phyloP scores from a whole-genome alignment of 2,113 vertebrate species.

The Motacilla alba region DNA sequence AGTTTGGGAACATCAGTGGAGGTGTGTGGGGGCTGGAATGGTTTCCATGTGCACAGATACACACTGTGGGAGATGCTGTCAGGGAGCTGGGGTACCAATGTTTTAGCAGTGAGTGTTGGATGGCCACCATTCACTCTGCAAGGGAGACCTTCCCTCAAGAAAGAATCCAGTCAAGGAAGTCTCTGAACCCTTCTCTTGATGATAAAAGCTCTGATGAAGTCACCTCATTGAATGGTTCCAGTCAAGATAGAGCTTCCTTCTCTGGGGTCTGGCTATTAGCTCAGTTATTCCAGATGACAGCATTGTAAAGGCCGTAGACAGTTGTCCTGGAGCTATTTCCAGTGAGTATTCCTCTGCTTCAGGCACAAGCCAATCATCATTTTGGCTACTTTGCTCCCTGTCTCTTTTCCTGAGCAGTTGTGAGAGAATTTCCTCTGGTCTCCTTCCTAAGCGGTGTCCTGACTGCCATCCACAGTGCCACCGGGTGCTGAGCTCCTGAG shows the following conservation, averaged over 20 bases:
- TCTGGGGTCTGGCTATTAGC: background rate
- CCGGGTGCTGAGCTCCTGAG: background rate
- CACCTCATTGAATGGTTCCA: background rate
- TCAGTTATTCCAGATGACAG: background rate
- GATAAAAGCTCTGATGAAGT: background rate
- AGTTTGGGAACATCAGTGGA: background rate
- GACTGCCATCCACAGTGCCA: background rate
- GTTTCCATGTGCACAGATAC: background rate
- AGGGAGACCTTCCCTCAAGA: background rate
- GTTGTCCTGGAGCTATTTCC: background rate
- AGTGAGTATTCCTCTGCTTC: background rate
- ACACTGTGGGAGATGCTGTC: background rate
- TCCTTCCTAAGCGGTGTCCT: background rate
- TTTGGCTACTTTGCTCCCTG: background rate
- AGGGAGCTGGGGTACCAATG: accelerated
- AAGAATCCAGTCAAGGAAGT: background rate
- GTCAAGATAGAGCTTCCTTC: background rate
- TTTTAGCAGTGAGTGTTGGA: background rate
- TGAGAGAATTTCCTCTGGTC: background rate
- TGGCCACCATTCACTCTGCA: background rate
- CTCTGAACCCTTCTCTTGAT: background rate
- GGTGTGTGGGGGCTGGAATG: background rate
- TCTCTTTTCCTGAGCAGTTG: background rate
- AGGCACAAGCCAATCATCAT: background rate
- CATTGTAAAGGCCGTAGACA: background rate